Conservation (phyloP, 2,888 invertebrate species). For the Ophion obscuratus region DNA sequence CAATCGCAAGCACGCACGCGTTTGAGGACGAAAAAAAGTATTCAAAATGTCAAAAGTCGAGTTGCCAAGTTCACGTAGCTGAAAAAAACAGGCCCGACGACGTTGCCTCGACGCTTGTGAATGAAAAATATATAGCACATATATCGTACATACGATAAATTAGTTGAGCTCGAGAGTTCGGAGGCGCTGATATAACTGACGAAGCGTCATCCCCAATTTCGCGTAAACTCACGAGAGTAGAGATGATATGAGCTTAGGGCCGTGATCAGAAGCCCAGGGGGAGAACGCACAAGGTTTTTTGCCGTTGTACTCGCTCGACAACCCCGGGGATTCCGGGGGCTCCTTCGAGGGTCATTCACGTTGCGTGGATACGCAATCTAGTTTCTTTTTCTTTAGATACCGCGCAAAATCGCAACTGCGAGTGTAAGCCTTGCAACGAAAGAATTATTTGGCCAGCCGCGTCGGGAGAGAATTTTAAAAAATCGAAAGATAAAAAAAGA, state of each 20-base stretch:
- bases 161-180: neutral
- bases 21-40: neutral
- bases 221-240: constrained; percentile 41
- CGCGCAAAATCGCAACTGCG: constrained; percentile 26
- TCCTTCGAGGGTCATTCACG: constrained; percentile 19
- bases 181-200: neutral
- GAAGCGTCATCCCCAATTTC: constrained; percentile 60
- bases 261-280: constrained; percentile 33
- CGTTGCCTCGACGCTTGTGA: neutral
- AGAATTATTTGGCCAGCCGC: constrained; percentile 27
- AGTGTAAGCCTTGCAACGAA: constrained; percentile 8
- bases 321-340: neutral
- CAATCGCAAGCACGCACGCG: neutral
- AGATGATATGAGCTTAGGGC: constrained; percentile 53
- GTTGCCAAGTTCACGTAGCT: neutral
- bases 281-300: constrained; percentile 37
- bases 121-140: neutral
- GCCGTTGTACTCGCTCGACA: constrained; percentile 20
- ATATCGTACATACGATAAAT: neutral
- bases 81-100: neutral
- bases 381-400: constrained; percentile 12
- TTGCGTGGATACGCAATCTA: constrained; percentile 11
- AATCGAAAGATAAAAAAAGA: constrained; percentile 16
- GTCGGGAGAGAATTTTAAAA: constrained; percentile 1
- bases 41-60: neutral